Percentiles rank a stretch among this genome's conserved stretches.
These are phyloP conservation scores for Trichogramma dendrolimi DNA, from an alignment of 2,888 invertebrate species.

Conservation along the genomic window DNA sequence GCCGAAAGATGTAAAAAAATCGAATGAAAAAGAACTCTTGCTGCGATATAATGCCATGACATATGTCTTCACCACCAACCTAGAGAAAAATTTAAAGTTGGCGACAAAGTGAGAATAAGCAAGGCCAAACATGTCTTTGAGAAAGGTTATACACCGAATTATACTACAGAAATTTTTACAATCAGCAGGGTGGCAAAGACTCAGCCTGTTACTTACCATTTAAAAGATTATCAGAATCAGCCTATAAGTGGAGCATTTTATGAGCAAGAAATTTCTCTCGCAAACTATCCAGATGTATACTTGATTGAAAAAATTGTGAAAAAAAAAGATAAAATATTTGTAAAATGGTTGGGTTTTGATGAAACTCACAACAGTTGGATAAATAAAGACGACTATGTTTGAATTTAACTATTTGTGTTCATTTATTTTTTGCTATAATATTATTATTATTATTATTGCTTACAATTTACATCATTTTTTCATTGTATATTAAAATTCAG, in stretches of 20 bases:
- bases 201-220: conserved; percentile 18
- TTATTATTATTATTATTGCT: too few species aligned
- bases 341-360: conserved; percentile 11
- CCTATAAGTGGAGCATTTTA: conserved; percentile 40
- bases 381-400: background rate
- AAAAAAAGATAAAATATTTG: conserved; percentile 28
- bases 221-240: conserved; percentile 29
- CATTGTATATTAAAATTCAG: too few species aligned
- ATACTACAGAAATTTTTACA: conserved; percentile 43
- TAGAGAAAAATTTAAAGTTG: conserved; percentile 1
- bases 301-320: conserved; percentile 36
- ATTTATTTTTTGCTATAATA: too few species aligned
- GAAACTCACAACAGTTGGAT: conserved; percentile 26
- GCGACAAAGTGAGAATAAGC: background rate
- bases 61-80: too few species aligned
- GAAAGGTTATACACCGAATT: conserved; percentile 41
- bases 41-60: too few species aligned
- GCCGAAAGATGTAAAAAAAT: conserved; percentile 26
- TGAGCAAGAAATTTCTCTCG: conserved; percentile 34
- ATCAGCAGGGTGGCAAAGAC: conserved; percentile 28
- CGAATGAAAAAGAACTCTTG: conserved; percentile 28
- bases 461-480: too few species aligned
- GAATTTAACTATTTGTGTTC: too few species aligned
- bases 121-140: too few species aligned
- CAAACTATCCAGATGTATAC: conserved; percentile 34